phyloP scores from a whole-genome alignment of 2,888 invertebrate genomes.

The Rapana venosa region DNA sequence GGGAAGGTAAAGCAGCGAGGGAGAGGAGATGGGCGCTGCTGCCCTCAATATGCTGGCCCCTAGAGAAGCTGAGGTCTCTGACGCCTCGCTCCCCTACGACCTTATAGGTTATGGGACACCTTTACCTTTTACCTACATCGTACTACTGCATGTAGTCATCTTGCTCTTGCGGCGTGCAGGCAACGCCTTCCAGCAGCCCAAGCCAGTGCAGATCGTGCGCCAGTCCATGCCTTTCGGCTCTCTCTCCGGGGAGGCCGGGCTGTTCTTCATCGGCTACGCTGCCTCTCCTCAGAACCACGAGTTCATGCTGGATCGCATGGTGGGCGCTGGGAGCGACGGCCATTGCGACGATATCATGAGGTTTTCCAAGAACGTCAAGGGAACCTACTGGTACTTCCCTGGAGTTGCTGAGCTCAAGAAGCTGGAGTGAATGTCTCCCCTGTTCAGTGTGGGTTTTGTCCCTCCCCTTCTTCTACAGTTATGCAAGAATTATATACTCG shows the following conservation, averaged over 20 bases:
- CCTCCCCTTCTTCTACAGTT: not conserved
- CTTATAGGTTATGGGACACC: no score
- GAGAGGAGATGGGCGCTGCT: no score
- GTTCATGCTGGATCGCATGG: slow-evolving; percentile 78
- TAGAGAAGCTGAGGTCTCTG: no score
- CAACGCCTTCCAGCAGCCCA: slow-evolving; percentile 67
- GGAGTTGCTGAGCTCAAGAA: slow-evolving; percentile 71
- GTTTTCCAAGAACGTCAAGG: slow-evolving; percentile 71
- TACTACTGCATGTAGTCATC: not conserved
- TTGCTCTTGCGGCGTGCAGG: slow-evolving; percentile 58
- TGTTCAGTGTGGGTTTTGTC: not conserved
- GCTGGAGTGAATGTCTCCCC: slow-evolving; percentile 54
- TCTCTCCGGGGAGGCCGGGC: slow-evolving; percentile 70
- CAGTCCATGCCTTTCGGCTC: slow-evolving; percentile 78
- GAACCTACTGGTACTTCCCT: slow-evolving; percentile 79
- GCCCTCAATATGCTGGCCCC: no score
- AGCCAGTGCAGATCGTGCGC: slow-evolving; percentile 76
- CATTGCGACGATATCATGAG: slow-evolving; percentile 77
- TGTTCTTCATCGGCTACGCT: slow-evolving; percentile 78
- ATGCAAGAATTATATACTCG: not conserved
- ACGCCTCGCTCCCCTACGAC: no score
- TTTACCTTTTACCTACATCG: no score
- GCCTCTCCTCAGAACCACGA: slow-evolving; percentile 74
- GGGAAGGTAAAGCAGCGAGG: no score
- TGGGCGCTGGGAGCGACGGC: slow-evolving; percentile 72